Base-by-base conservation (phyloP, 2,888 invertebrate species). In the Mallateleia sp. region DNA sequence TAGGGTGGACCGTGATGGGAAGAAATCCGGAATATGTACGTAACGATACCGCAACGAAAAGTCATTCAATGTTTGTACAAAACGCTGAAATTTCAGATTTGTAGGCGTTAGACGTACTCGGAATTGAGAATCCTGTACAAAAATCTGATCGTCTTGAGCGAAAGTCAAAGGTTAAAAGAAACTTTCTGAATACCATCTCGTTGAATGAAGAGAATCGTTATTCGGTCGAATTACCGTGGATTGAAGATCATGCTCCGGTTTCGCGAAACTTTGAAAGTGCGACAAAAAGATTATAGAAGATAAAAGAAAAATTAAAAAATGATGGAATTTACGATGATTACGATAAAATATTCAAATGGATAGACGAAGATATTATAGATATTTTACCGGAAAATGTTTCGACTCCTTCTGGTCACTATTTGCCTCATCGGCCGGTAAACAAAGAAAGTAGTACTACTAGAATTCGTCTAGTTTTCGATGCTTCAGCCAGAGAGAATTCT, bases 151-250 rank as follows among this genome's bases (percentile, higher is more conserved):
- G 83, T 64, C 71, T 89, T 25, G 85, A 86, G 50, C 81, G 71
- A 6, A 90, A 91, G 38, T 32, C 78, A 45, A 86, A 80, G 8
- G 90, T 92, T 0, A 90, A 83, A 75, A 69, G 91, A 5, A 72
- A 90, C 58, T 94, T 94, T 87, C 20, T 85, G 14, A 82, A 91
- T 28, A 94, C 92, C 0, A 90, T 93, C 3, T 66, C 8, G 0
- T 54, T 90, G 0, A 90, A 92, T 42, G 52, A 83, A 4, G n/a
- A 45, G 0, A 47, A 34, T 60, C 85, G 93, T 4, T 94, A 93
- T 88, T 92, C 92, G 72, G 92, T 94, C 0, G 66, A 86, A n/a
- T 80, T 94, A 18, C 93, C 94, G 9, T 93, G 93, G 93, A 87
- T 91, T 20, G 91, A 92, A 18, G 91, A 90, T 60, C 93, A 93